A percentile compares a stretch with the other conserved stretches of the same genome.
Evolutionary conservation across 2,797 vertebrate species (phyloP).

Genomic region (Sebastes matsubarae): DNA sequence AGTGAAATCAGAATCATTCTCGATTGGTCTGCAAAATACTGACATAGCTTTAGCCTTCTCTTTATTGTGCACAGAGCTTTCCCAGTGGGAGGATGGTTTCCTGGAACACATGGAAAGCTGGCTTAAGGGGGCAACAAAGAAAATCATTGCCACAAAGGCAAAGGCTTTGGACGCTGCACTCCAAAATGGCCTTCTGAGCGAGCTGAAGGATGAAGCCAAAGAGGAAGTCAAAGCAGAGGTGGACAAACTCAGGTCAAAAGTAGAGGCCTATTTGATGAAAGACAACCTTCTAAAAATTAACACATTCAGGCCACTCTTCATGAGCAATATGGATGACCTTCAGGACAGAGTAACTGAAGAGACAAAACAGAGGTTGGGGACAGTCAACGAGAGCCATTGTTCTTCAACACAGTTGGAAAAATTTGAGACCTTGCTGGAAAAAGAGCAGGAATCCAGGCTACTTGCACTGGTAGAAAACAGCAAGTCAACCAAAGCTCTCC

Average conservation of each 20-base stretch:
- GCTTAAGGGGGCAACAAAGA: slow-evolving; percentile 60
- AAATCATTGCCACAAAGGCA: slow-evolving; percentile 52
- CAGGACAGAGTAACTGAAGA: slow-evolving; percentile 56
- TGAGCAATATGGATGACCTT: slow-evolving; percentile 59
- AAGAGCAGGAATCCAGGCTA: slow-evolving; percentile 69
- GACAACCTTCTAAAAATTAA: slow-evolving; percentile 60
- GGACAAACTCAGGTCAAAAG: slow-evolving; percentile 54
- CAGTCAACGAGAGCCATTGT: slow-evolving; percentile 61
- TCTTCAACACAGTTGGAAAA: slow-evolving; percentile 63
- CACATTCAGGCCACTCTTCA: slow-evolving; percentile 64
- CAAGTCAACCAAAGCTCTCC: slow-evolving; percentile 52
- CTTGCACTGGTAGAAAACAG: slow-evolving; percentile 61
- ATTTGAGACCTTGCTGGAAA: slow-evolving; percentile 65
- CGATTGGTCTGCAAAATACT: slow-evolving; percentile 72
- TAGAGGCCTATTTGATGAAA: slow-evolving; percentile 64
- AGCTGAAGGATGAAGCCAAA: slow-evolving; percentile 60
- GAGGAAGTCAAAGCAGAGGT: slow-evolving; percentile 62
- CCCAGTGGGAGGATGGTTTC: slow-evolving; percentile 65
- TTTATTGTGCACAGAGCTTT: slow-evolving; percentile 74
- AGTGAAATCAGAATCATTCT: slow-evolving; percentile 70
- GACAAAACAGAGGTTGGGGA: slow-evolving; percentile 57
- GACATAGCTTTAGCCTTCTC: slow-evolving; percentile 75
- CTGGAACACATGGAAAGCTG: slow-evolving; percentile 70
- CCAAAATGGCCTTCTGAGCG: slow-evolving; percentile 43
- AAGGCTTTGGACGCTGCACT: slow-evolving; percentile 24